Evolutionary conservation across 92 coral and sea anemone species (phyloP).

Genomic region (Galaxea fascicularis): DNA sequence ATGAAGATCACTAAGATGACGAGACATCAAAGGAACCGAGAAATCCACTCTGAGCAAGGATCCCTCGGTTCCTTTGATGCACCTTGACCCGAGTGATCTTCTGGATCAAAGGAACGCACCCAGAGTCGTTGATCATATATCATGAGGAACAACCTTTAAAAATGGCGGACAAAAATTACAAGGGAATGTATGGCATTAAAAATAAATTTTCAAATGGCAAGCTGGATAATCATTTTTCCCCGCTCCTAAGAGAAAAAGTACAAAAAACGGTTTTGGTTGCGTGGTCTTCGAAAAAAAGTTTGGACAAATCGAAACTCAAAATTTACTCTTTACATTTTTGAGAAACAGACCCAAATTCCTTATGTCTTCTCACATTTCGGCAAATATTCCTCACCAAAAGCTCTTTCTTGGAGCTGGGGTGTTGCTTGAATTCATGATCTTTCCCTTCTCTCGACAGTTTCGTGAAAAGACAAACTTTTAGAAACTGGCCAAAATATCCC

Average conservation of each 20-base stretch:
- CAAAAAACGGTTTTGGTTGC: neutral
- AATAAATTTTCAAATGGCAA: neutral
- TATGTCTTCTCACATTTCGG: constrained; percentile 4
- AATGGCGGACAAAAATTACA: constrained; percentile 14
- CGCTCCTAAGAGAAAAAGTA: neutral
- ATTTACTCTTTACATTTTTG: too few relatives aligned
- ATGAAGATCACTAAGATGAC: too few relatives aligned
- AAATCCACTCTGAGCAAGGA: too few relatives aligned
- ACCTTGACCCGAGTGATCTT: too few relatives aligned
- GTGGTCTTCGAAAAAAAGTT: constrained; percentile 7
- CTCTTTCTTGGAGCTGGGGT: neutral
- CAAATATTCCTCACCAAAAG: constrained; percentile 15
- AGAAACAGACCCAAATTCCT: neutral
- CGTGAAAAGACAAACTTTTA: neutral
- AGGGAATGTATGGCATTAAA: constrained; percentile 8
- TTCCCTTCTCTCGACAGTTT: constrained; percentile 12
- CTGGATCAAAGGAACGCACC: too few relatives aligned
- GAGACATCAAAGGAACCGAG: too few relatives aligned
- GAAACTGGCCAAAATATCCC: constrained; percentile 12
- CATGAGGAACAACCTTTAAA: constrained; percentile 21
- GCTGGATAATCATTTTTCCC: neutral
- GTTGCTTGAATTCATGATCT: constrained; percentile 19
- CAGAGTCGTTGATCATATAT: constrained; percentile 7
- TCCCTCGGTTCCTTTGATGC: too few relatives aligned
- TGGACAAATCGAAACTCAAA: constrained; percentile 10